Evolutionary conservation across 2,113 vertebrate genomes (phyloP).

Genomic region (Calypte anna): DNA sequence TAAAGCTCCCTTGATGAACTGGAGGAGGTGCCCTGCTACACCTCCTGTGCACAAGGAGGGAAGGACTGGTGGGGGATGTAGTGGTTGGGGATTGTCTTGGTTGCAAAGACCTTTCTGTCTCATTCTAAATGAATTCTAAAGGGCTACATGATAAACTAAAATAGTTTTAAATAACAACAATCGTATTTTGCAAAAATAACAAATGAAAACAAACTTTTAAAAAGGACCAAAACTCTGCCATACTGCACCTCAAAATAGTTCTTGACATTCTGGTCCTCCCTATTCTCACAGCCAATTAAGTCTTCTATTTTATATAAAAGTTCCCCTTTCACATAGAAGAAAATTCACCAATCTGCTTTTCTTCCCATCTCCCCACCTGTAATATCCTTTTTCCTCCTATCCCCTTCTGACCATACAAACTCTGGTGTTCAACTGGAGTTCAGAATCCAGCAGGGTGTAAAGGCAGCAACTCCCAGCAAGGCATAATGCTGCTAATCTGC

Average conservation of each 20-base stretch:
- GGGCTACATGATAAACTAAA: neutral
- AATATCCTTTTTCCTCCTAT: neutral
- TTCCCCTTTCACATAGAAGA: neutral
- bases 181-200: neutral
- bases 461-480: neutral
- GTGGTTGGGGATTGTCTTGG: too few species aligned
- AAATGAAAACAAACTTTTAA: neutral
- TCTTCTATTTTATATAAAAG: neutral
- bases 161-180: neutral
- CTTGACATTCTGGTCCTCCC: neutral
- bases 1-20: neutral
- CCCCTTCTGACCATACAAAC: neutral
- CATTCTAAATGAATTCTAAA: neutral
- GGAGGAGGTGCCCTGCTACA: too few species aligned
- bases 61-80: too few species aligned
- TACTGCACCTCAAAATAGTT: neutral
- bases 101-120: neutral
- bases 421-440: neutral
- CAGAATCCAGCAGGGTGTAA: neutral
- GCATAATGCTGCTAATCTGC: neutral
- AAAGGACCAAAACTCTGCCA: neutral
- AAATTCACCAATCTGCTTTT: neutral
- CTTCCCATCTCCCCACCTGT: neutral
- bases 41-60: too few species aligned
- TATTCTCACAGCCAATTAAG: neutral